phyloP scores from a whole-genome alignment of 1,140 invertebrate species.

The Trachymyrmex cornetzi region DNA sequence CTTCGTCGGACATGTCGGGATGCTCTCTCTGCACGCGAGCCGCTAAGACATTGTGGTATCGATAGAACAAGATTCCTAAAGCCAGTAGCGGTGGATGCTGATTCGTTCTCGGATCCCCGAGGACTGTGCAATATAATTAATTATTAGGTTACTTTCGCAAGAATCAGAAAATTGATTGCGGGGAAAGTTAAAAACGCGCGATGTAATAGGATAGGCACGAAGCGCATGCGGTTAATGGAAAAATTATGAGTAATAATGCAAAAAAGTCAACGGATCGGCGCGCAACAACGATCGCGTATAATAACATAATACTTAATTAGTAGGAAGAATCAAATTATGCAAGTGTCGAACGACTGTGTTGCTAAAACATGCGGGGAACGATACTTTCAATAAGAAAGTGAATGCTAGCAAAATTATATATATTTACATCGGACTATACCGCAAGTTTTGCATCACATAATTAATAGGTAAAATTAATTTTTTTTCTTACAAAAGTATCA shows the following conservation, averaged over 20 bases:
- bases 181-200: slow-evolving; percentile 28
- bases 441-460: neutral
- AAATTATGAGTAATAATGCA: slow-evolving; percentile 18
- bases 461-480: neutral
- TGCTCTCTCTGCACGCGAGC: slow-evolving; percentile 91
- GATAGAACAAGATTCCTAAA: slow-evolving; percentile 97
- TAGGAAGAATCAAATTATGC: slow-evolving; percentile 1
- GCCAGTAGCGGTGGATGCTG: slow-evolving; percentile 98
- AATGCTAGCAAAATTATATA: neutral
- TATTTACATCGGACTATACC: neutral
- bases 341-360: neutral
- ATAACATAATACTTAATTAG: slow-evolving; percentile 25
- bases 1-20: slow-evolving; percentile 97
- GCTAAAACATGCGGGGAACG: neutral
- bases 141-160: slow-evolving; percentile 46
- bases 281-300: slow-evolving; percentile 10
- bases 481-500: neutral
- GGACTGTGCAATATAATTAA: slow-evolving; percentile 89
- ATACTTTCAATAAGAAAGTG: neutral
- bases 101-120: slow-evolving; percentile 98
- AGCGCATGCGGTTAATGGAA: neutral
- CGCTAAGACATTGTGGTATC: slow-evolving; percentile 98
- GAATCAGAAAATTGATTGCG: slow-evolving; percentile 43
- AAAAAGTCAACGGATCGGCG: slow-evolving; percentile 1
- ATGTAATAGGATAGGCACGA: slow-evolving; percentile 2